Evolutionary conservation across 2,113 vertebrate genomes (phyloP), one percentile per base, ranked within the genome.

Genomic region (Marmota monax): DNA sequence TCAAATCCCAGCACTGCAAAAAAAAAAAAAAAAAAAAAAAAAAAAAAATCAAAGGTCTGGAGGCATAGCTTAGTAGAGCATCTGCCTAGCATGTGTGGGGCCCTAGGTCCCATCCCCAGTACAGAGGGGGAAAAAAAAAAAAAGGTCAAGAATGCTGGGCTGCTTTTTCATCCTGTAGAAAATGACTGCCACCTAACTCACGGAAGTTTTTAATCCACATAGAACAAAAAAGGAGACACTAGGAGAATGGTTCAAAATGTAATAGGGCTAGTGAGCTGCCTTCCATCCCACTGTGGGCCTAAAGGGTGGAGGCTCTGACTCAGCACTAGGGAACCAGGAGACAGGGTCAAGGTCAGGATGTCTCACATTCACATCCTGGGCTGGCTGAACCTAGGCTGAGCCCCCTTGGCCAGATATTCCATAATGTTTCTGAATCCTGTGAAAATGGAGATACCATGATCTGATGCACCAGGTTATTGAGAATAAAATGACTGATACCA

Each of bases 381-480:
- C 76, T 51, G 48, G 48, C 48, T 13, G 12, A 51, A 51, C 12
- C 0, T 2, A 0, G 79, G 61, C 76, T 39, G 14, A 20, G 51
- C 32, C 63, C 7, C 14, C 14, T 39, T 13, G 16, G 37, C 7
- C 42, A 37, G 58, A 73, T 27, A 77, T 7, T 56, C 37, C 12
- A 37, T 39, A 37, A 45, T 14, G n/a, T 58, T 78, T 73, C 78
- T 39, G 37, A 39, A 67, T 25, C 67, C 48, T 69, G 29, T 10
- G 48, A 61, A 85, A 67, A 27, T 12, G 11, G 13, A 20, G 37
- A 34, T 11, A 53, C 69, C 32, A 72, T 27, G 37, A 17, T 56
- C 76, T 53, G 39, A 53, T 2, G 32, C 39, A 53, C 27, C 1
- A 6, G 32, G 37, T 1, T 45, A 56, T 22, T 45, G 56, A 77